A percentile compares a stretch with the other conserved stretches of the same genome.
phyloP scores from a whole-genome alignment of 2,888 invertebrate species.

The Orthonychiurus folsomi region DNA sequence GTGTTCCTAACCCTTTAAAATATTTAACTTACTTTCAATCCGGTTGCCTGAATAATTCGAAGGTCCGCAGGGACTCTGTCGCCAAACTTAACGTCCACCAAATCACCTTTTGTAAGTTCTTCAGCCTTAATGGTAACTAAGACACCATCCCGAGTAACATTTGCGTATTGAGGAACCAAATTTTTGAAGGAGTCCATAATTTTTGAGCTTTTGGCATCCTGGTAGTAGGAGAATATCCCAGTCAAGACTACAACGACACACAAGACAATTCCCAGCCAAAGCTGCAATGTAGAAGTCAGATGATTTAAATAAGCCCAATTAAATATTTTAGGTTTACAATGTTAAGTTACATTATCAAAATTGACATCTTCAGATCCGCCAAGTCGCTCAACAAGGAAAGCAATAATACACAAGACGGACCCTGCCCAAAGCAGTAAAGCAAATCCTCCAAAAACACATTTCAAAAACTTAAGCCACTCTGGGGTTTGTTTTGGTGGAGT shows the following conservation, averaged over 20 bases:
- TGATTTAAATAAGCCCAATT: background rate
- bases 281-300: conserved; percentile 18
- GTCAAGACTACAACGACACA: conserved; percentile 44
- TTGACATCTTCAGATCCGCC: conserved; percentile 19
- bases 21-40: conserved; percentile 63
- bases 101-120: conserved; percentile 51
- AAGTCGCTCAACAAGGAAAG: conserved; percentile 48
- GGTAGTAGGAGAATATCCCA: conserved; percentile 53
- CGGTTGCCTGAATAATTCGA: conserved; percentile 85
- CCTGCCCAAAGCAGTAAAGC: conserved; percentile 71
- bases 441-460: conserved; percentile 66
- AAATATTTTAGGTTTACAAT: background rate
- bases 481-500: conserved; percentile 64
- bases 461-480: conserved; percentile 59
- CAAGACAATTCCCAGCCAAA: conserved; percentile 32
- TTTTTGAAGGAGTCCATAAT: conserved; percentile 40
- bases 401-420: conserved; percentile 60
- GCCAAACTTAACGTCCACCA: conserved; percentile 81
- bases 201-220: conserved; percentile 35
- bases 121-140: conserved; percentile 42
- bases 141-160: conserved; percentile 44
- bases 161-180: conserved; percentile 42
- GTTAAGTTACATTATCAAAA: conserved; percentile 17
- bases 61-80: conserved; percentile 98
- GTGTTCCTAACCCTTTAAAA: background rate